Conservation (phyloP, 53 echinoderm and acorn worm species). For the Stichopus horrens region DNA sequence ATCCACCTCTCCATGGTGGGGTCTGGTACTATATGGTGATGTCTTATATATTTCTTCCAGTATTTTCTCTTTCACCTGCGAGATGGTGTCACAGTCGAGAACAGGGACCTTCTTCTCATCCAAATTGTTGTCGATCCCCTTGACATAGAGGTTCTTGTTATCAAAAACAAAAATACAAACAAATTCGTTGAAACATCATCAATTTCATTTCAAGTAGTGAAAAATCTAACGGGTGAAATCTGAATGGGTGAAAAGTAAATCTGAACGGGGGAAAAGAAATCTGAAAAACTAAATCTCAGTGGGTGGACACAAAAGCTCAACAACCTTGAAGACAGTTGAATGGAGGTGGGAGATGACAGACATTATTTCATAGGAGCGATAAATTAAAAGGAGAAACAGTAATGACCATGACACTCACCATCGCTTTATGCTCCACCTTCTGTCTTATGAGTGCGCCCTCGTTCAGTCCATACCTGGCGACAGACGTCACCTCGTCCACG, state of each 20-base stretch:
- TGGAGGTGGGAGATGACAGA: no score
- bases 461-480: constrained; percentile 90
- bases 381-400: no score
- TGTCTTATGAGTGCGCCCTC: constrained; percentile 93
- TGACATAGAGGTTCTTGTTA: constrained; percentile 73
- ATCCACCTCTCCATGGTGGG: constrained; percentile 85
- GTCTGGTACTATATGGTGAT: constrained; percentile 78
- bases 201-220: no score
- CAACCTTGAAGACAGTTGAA: no score
- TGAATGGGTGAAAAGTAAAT: no score
- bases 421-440: constrained; percentile 70
- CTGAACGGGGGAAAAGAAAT: no score
- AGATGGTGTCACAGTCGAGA: constrained; percentile 89
- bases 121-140: constrained; percentile 74
- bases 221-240: no score
- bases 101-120: constrained; percentile 73
- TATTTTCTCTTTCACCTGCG: constrained; percentile 95
- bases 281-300: no score
- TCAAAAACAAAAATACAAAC: not conserved
- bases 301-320: no score
- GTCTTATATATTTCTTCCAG: constrained; percentile 94
- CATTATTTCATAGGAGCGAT: no score
- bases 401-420: constrained; percentile 47
- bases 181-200: not conserved
- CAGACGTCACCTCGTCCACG: constrained; percentile 83